Percentiles rank a stretch among this genome's conserved stretches.
Conservation (phyloP, 2,888 invertebrate genomes). For the Anaspis maculata region DNA sequence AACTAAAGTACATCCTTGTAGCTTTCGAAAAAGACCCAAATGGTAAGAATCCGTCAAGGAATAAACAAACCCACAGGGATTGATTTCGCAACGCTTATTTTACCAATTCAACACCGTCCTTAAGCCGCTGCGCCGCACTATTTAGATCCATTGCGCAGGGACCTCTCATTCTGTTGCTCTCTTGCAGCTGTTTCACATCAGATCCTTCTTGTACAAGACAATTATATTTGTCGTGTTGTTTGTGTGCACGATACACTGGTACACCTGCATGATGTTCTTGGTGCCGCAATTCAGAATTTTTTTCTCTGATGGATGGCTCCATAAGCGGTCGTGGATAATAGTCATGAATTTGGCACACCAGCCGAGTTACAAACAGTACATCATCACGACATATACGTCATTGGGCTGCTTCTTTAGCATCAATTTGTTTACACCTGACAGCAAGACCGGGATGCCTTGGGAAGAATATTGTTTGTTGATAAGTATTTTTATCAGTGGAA, state of each 20-base stretch:
- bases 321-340: conserved; percentile 3
- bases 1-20: too few species aligned
- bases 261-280: conserved; percentile 4
- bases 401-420: conserved; percentile 6
- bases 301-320: too few species aligned
- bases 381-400: conserved; percentile 2
- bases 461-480: conserved; percentile 4
- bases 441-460: too few species aligned
- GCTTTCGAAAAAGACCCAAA: too few species aligned
- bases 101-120: too few species aligned
- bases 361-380: conserved; percentile 1
- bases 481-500: conserved; percentile 6
- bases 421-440: conserved; percentile 3
- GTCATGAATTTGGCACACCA: conserved; percentile 2
- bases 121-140: too few species aligned
- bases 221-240: not conserved
- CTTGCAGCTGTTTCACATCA: conserved; percentile 4
- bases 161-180: too few species aligned
- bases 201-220: not conserved
- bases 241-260: conserved; percentile 2
- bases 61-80: too few species aligned
- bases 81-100: too few species aligned
- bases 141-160: too few species aligned
- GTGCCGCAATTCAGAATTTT: conserved; percentile 6
- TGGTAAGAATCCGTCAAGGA: too few species aligned